Evolutionary conservation across 1,140 invertebrate species (phyloP).

Genomic region (Dolichoris vasculosae): DNA sequence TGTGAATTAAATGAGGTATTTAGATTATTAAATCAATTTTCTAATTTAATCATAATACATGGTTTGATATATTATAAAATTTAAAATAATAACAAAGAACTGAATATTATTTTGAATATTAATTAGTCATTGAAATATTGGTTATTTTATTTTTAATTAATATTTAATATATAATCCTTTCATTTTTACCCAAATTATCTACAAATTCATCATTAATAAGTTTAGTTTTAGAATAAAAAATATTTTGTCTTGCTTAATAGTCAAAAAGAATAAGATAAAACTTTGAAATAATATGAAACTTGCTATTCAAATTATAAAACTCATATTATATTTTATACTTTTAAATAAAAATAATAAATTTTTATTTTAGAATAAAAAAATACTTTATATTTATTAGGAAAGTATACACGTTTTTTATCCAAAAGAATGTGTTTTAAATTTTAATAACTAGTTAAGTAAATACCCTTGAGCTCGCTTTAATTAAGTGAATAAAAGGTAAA

Average conservation of each 20-base stretch:
- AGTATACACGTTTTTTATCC: not conserved
- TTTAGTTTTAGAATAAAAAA: not conserved
- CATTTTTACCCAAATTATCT: no score
- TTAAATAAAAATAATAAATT: not conserved
- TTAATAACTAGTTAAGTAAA: conserved; percentile 13
- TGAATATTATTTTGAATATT: no score
- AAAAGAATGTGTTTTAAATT: not conserved
- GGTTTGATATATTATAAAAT: not conserved
- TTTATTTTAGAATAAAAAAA: not conserved
- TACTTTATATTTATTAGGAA: not conserved
- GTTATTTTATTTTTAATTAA: no score
- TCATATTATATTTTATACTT: not conserved
- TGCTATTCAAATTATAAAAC: not conserved
- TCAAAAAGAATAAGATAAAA: no score
- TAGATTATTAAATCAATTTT: not conserved
- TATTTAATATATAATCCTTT: no score
- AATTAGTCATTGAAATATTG: no score
- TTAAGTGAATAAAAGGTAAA: not conserved
- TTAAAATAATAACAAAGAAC: not conserved
- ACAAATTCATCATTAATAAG: no score
- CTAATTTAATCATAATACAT: not conserved
- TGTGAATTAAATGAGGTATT: conserved; percentile 12
- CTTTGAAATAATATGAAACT: no score
- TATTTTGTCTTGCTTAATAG: no score
- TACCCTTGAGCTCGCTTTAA: not conserved